Evolutionary conservation across 2,113 vertebrate species (phyloP).

Genomic region (Ramphastos sulfuratus): DNA sequence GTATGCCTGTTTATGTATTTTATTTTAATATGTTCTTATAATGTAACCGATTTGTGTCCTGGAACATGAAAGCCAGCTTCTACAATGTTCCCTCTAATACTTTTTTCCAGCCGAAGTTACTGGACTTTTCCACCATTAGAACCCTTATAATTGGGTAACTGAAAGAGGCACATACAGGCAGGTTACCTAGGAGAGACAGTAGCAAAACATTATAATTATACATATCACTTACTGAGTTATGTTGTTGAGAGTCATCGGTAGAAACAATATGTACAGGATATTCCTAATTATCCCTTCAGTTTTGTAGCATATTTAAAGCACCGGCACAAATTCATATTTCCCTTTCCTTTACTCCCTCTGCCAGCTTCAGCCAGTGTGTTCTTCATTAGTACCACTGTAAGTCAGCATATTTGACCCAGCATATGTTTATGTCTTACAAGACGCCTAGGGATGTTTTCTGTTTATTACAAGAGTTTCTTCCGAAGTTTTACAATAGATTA

Average conservation of each 20-base stretch:
- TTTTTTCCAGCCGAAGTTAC: neutral
- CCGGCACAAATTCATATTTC: neutral
- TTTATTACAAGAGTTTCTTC: neutral
- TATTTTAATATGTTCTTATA: neutral
- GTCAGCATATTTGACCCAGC: neutral
- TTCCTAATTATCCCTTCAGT: conserved; percentile 32
- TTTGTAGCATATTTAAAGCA: neutral
- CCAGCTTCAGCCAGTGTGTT: fast-evolving
- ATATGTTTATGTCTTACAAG: neutral
- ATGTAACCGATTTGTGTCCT: too few relatives aligned
- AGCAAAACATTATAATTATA: conserved; percentile 17
- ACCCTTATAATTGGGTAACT: neutral
- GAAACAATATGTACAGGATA: neutral
- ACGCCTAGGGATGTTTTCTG: neutral
- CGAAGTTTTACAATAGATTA: neutral
- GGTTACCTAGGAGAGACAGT: conserved; percentile 21
- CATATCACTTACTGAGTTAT: neutral
- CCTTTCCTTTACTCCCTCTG: neutral
- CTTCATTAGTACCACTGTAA: neutral
- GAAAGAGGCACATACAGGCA: neutral
- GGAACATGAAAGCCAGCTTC: neutral
- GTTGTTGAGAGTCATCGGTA: conserved; percentile 10
- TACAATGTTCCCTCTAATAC: neutral
- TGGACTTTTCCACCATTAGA: neutral
- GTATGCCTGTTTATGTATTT: neutral